Conservation (phyloP, 2,113 vertebrate genomes). For the Oenanthe melanoleuca region DNA sequence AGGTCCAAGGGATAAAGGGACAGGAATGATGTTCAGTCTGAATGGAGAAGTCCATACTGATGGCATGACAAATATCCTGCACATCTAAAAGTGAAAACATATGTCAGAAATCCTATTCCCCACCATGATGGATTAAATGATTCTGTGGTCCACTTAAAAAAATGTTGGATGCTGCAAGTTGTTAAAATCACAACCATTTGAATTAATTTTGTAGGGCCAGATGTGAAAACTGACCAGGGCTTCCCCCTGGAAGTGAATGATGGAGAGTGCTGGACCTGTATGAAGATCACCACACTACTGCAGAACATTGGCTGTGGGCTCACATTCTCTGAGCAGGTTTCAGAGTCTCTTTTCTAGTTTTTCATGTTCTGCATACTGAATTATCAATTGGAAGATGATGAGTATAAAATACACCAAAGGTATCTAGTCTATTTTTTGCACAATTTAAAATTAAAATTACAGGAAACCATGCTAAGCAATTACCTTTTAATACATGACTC, state of each 20-base stretch:
- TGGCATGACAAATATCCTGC: neutral
- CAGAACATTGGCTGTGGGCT: neutral
- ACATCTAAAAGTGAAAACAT: neutral
- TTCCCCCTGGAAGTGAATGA: neutral
- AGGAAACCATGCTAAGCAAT: neutral
- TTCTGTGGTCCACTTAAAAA: neutral
- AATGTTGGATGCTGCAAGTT: neutral
- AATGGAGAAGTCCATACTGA: neutral
- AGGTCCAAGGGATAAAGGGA: neutral
- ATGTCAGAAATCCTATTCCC: neutral
- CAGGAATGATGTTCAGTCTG: neutral
- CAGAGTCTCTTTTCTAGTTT: neutral
- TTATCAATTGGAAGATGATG: neutral
- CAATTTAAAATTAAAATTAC: neutral
- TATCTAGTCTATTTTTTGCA: neutral
- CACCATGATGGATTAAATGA: accelerated
- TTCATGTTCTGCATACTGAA: neutral
- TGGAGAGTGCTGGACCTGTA: neutral
- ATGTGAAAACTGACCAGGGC: neutral
- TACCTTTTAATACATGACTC: neutral
- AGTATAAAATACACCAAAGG: neutral
- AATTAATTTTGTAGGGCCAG: neutral
- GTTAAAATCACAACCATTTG: neutral
- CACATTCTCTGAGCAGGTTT: neutral
- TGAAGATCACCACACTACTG: neutral